phyloP scores from a whole-genome alignment of 2,888 invertebrate species.

The Blomia tropicalis region DNA sequence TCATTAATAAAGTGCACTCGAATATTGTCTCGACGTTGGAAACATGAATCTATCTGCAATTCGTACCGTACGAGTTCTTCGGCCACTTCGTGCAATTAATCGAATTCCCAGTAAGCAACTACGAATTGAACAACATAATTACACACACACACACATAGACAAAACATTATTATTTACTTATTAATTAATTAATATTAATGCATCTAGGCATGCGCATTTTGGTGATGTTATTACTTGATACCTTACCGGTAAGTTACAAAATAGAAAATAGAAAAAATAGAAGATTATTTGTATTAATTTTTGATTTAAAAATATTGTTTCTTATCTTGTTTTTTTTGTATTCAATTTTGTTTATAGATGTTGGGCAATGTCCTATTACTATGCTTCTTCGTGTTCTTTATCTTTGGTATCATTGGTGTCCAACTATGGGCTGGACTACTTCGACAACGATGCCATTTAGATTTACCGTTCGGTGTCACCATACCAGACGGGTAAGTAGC shows the following conservation, averaged over 20 bases:
- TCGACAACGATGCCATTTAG: conserved; percentile 75
- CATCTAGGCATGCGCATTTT: conserved; percentile 94
- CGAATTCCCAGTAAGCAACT: conserved; percentile 94
- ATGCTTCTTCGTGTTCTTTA: conserved; percentile 99
- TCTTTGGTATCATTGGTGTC: conserved; percentile 98
- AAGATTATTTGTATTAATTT: neutral
- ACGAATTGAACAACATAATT: neutral
- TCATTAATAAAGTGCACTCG: conserved; percentile 48
- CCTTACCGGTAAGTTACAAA: conserved; percentile 55
- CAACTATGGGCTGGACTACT: conserved; percentile 98
- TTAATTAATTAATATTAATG: conserved; percentile 29
- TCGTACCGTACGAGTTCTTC: conserved; percentile 85
- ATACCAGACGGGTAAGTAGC: conserved; percentile 2
- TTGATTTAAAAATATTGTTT: no score
- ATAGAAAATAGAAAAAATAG: no score
- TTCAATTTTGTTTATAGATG: conserved; percentile 46
- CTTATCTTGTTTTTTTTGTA: neutral
- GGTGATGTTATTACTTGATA: conserved; percentile 94
- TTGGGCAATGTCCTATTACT: conserved; percentile 85
- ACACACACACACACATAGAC: no score
- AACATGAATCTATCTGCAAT: conserved; percentile 96
- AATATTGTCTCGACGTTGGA: conserved; percentile 82
- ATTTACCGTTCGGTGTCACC: conserved; percentile 50
- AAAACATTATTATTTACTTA: neutral
- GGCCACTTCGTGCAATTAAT: conserved; percentile 94